A percentile compares a stretch with the other conserved stretches of the same genome.
Conservation (phyloP, 2,113 vertebrate genomes). For the Potamarius usumacintae region DNA sequence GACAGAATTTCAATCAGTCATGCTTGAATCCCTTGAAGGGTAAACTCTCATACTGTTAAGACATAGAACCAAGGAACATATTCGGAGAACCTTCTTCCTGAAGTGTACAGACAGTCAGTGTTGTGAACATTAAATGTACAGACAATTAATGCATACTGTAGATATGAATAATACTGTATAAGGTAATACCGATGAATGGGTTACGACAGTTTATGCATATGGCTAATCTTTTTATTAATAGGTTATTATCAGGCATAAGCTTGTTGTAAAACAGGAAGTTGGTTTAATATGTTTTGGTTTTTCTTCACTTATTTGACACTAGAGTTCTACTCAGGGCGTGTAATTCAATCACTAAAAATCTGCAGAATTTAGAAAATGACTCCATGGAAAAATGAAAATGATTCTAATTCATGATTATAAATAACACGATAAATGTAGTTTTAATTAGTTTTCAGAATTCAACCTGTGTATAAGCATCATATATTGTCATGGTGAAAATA, state of each 20-base stretch:
- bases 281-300: neutral
- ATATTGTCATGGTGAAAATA: neutral
- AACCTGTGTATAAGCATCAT: neutral
- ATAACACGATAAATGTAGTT: neutral
- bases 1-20: neutral
- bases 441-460: neutral
- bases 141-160: neutral
- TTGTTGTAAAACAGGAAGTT: neutral
- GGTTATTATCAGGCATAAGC: neutral
- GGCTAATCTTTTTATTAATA: neutral
- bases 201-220: neutral
- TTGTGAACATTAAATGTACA: neutral
- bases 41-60: neutral
- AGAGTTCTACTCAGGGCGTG: neutral
- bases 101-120: neutral
- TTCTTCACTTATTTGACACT: neutral
- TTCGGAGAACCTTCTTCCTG: neutral
- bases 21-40: neutral
- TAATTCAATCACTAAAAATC: neutral
- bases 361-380: neutral
- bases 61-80: neutral
- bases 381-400: neutral
- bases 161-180: neutral
- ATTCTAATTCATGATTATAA: neutral
- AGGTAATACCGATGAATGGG: neutral